Evolutionary conservation across 2,113 vertebrate genomes (phyloP), one percentile per base, ranked within the genome.

Genomic region (Theristicus caerulescens): DNA sequence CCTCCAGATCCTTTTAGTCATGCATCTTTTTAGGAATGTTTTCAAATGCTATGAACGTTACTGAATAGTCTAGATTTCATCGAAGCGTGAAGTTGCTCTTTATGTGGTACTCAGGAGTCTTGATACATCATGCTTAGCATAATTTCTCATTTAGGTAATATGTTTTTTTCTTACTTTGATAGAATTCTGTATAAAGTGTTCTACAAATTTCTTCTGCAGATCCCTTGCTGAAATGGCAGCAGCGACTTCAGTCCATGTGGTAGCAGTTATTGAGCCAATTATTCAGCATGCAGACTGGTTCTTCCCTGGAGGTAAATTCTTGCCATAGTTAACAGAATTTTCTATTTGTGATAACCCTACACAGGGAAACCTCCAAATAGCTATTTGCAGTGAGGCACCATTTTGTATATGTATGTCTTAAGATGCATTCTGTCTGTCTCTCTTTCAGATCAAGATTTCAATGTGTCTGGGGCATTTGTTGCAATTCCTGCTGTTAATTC

Each of bases 211-310:
- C 17, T 44, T 83, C 93, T 83, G 27, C 97, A 99, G 99, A 94
- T 99, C 98, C 31, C 98, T 99, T 71, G 99, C 99, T 44, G 99
- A 99, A 93, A 99, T 99, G 98, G 99, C 99, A 81, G 99, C 99
- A 44, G 99, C 99, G 57, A 99, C 99, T 9, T 99, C 99, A 0
- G 99, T 99, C 86, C 99, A 99, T 1, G 99, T 99, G 96, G 99
- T 99, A 18, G 98, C 99, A 2, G 99, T 99, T 44, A 98, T 99
- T 17, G 99, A 99, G 76, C 99, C 99, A 66, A 99, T 99, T 86
- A 99, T 99, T 93, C 99, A 99, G 96, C 99, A 99, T 0, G 99
- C 99, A 3, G 98, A 99, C 98, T 99, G 99, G 99, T 99, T 99
- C 98, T 99, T 99, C 96, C 99, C 99, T 57, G 99, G 98, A 96